phyloP scores from a whole-genome alignment of 2,797 vertebrate genomes.

The Gymnopithys bicolor region DNA sequence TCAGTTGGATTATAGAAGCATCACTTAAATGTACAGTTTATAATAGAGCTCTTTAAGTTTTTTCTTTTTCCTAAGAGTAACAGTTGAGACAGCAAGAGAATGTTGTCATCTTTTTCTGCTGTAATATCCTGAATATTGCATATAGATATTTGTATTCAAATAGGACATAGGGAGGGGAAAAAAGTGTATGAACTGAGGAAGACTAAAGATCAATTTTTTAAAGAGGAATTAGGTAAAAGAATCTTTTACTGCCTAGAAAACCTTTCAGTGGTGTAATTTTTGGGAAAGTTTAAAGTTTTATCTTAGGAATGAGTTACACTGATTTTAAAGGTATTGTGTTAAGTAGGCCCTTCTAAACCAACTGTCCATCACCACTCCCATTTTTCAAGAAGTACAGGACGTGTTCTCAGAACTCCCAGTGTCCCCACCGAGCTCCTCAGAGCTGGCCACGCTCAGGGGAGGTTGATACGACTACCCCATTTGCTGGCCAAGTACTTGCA shows the following conservation, averaged over 20 bases:
- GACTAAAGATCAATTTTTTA: background rate
- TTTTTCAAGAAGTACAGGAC: constrained; percentile 66
- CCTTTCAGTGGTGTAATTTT: background rate
- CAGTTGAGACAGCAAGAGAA: background rate
- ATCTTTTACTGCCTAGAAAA: background rate
- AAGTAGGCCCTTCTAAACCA: constrained; percentile 55
- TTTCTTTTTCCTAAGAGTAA: background rate
- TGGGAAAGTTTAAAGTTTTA: background rate
- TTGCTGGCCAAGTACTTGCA: background rate
- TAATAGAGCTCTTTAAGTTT: background rate
- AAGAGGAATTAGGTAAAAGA: background rate
- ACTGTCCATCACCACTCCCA: background rate
- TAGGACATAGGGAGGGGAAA: background rate
- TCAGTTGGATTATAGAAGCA: background rate
- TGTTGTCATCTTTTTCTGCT: background rate
- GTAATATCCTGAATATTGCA: background rate
- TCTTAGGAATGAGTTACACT: background rate
- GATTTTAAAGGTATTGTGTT: background rate
- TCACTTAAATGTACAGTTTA: background rate
- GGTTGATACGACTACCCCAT: rapidly evolving
- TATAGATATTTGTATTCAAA: background rate
- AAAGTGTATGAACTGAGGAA: background rate
- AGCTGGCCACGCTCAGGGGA: background rate
- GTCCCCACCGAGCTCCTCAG: constrained; percentile 13
- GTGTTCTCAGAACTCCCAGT: constrained; percentile 43